Conservation (phyloP, 2,113 vertebrate species). For the Macrotis lagotis region DNA sequence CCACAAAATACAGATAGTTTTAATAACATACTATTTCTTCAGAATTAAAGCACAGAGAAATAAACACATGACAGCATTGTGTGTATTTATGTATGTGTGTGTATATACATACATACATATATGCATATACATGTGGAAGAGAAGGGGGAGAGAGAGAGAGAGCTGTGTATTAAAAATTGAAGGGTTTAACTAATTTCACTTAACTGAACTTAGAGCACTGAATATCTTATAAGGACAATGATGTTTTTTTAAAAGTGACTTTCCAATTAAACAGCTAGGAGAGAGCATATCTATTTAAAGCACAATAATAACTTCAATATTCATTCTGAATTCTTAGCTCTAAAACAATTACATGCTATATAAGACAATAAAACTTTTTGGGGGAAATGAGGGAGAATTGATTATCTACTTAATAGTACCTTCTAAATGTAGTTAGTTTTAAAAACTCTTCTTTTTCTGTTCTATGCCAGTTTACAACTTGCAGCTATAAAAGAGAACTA, state of each 20-base stretch:
- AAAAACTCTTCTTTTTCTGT: slow-evolving; percentile 5
- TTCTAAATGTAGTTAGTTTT: slow-evolving; percentile 15
- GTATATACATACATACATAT: not conserved
- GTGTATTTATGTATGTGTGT: no score
- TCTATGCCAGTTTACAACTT: slow-evolving; percentile 44
- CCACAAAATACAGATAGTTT: not conserved
- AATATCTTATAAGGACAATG: not conserved
- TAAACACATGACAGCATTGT: not conserved
- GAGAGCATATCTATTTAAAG: not conserved
- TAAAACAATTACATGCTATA: slow-evolving; percentile 9
- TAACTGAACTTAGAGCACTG: slow-evolving; percentile 3
- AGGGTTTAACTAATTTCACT: slow-evolving; percentile 43
- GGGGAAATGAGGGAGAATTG: slow-evolving; percentile 10
- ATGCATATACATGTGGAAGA: slow-evolving; percentile 65
- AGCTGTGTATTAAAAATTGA: not conserved
- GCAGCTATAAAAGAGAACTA: not conserved
- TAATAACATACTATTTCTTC: not conserved
- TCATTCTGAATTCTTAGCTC: slow-evolving; percentile 48
- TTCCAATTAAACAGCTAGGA: slow-evolving; percentile 3
- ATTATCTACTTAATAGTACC: not conserved
- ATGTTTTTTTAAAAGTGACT: not conserved
- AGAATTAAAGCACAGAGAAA: not conserved
- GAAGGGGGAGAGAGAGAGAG: not conserved
- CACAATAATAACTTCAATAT: slow-evolving; percentile 34
- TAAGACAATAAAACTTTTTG: slow-evolving; percentile 24